Conservation (phyloP, 2,113 vertebrate genomes). For the Osmerus mordax region DNA sequence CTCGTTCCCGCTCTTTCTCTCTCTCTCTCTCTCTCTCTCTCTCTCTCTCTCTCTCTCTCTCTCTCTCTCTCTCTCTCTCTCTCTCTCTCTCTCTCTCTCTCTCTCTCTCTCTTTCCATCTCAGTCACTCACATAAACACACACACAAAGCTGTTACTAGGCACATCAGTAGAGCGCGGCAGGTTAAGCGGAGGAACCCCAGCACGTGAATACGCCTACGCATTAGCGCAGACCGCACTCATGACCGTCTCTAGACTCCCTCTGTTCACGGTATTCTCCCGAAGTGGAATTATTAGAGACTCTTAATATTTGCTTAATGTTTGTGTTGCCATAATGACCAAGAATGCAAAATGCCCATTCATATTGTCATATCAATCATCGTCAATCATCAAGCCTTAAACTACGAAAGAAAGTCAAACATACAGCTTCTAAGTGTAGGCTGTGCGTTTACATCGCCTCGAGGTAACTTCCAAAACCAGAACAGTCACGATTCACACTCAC, state of each 20-base stretch:
- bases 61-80: not conserved
- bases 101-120: not conserved
- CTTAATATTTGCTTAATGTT: no score
- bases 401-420: no score
- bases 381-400: no score
- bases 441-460: not conserved
- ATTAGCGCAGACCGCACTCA: slow-evolving; percentile 51
- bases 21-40: not conserved
- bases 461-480: no score
- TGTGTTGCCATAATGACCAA: no score
- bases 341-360: no score
- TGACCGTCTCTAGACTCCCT: slow-evolving; percentile 7
- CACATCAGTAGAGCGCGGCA: slow-evolving; percentile 46
- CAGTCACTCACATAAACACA: not conserved
- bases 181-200: slow-evolving; percentile 59
- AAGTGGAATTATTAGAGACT: not conserved
- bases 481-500: slow-evolving; percentile 11
- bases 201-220: slow-evolving; percentile 63
- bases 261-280: slow-evolving; percentile 15
- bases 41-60: slow-evolving; percentile 1
- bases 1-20: not conserved
- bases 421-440: not conserved
- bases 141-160: slow-evolving; percentile 51
- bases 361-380: no score
- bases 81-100: slow-evolving; percentile 6